Percentiles rank a stretch among this genome's conserved stretches.
Evolutionary conservation across 2,888 invertebrate genomes (phyloP).

Genomic region (Callimorpha dominula): DNA sequence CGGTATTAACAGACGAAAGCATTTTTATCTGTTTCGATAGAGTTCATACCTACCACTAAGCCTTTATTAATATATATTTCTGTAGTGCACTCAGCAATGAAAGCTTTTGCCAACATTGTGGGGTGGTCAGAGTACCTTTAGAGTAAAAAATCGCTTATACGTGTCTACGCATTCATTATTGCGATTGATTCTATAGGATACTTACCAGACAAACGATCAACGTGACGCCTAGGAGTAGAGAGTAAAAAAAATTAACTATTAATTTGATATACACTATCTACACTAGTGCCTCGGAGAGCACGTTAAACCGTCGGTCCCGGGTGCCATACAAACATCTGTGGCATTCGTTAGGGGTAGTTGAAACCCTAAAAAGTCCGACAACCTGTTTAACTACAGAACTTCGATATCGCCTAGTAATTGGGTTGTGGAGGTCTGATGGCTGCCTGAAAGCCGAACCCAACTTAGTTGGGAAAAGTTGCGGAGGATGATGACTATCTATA

Average conservation of each 20-base stretch:
- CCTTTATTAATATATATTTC: slow-evolving; percentile 21
- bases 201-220: background rate
- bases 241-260: background rate
- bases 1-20: background rate
- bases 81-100: slow-evolving; percentile 24
- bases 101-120: slow-evolving; percentile 23
- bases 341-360: too few relatives aligned
- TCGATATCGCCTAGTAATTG: too few relatives aligned
- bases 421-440: too few relatives aligned
- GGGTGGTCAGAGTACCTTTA: slow-evolving; percentile 27
- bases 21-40: background rate
- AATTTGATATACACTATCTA: too few relatives aligned
- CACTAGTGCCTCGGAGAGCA: too few relatives aligned
- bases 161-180: slow-evolving; percentile 41
- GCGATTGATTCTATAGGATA: slow-evolving; percentile 25
- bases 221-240: background rate
- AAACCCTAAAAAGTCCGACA: too few relatives aligned
- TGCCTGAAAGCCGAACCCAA: too few relatives aligned
- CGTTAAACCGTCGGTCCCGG: too few relatives aligned
- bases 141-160: slow-evolving; percentile 28
- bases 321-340: too few relatives aligned
- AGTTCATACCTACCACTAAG: background rate
- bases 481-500: too few relatives aligned
- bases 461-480: too few relatives aligned
- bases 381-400: too few relatives aligned